phyloP scores from a whole-genome alignment of 1,140 invertebrate genomes.

The Pogonomyrmex barbatus region DNA sequence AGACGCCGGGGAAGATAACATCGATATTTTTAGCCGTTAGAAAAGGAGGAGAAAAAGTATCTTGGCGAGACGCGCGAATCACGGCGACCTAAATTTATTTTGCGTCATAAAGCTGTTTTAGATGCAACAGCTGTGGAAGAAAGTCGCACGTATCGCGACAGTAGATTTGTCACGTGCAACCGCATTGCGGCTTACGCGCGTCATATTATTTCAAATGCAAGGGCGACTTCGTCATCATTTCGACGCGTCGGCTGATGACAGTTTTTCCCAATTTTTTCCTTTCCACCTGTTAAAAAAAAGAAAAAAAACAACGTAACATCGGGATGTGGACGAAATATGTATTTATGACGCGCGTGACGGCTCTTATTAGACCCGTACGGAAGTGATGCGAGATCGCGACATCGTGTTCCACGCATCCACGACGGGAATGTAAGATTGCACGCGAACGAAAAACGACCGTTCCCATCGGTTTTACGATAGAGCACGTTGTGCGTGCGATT shows the following conservation, averaged over 20 bases:
- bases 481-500: background rate
- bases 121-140: slow-evolving; percentile 56
- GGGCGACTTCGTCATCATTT: slow-evolving; percentile 20
- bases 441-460: background rate
- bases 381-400: slow-evolving; percentile 6
- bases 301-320: background rate
- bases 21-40: background rate
- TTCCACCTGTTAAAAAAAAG: background rate
- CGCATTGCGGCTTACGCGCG: slow-evolving; percentile 40
- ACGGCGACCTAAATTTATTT: slow-evolving; percentile 60
- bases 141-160: slow-evolving; percentile 66
- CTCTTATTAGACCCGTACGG: slow-evolving; percentile 25
- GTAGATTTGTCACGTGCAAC: slow-evolving; percentile 50
- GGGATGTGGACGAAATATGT: slow-evolving; percentile 7
- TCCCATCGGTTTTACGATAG: slow-evolving; percentile 31
- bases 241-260: slow-evolving; percentile 13
- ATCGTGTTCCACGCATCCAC: background rate
- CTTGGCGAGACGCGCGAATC: slow-evolving; percentile 11
- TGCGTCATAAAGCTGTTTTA: slow-evolving; percentile 62
- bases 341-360: slow-evolving; percentile 9
- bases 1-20: background rate
- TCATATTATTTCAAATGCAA: slow-evolving; percentile 54
- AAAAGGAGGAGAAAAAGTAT: background rate
- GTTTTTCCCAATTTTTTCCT: background rate
- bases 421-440: slow-evolving; percentile 25